Evolutionary conservation across 2,113 vertebrate species (phyloP).

Genomic region (Sapajus apella): DNA sequence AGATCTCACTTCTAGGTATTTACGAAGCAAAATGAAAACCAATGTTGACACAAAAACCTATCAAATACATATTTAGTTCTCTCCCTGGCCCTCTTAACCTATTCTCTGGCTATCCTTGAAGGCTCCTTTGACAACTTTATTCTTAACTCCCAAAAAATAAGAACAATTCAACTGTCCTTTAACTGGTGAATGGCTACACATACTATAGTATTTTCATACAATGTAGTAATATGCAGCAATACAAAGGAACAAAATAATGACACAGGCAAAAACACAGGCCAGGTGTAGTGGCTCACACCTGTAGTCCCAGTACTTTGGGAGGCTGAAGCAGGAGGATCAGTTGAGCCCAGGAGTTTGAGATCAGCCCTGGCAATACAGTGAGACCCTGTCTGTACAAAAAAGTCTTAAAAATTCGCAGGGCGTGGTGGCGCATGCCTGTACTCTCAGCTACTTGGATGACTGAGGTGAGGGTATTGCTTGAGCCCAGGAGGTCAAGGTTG

Average conservation of each 20-base stretch:
- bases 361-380: too few relatives aligned
- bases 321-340: too few relatives aligned
- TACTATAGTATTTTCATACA: not conserved
- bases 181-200: not conserved
- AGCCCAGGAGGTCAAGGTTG: too few relatives aligned
- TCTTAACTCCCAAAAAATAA: not conserved
- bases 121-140: not conserved
- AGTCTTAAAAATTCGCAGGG: too few relatives aligned
- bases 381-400: too few relatives aligned
- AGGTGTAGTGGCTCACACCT: too few relatives aligned
- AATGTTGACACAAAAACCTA: not conserved
- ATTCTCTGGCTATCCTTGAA: not conserved
- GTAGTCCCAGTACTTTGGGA: too few relatives aligned
- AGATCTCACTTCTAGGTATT: not conserved
- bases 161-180: not conserved
- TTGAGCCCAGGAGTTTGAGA: too few relatives aligned
- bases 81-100: not conserved
- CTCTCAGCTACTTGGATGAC: too few relatives aligned
- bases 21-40: not conserved
- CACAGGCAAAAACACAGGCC: not conserved
- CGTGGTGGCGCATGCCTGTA: too few relatives aligned
- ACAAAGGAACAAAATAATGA: not conserved
- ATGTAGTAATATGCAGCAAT: not conserved
- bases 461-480: too few relatives aligned
- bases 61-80: not conserved